These are phyloP conservation scores for Alouatta palliata DNA, from an alignment of 2,113 vertebrate species.

Conservation along the genomic window DNA sequence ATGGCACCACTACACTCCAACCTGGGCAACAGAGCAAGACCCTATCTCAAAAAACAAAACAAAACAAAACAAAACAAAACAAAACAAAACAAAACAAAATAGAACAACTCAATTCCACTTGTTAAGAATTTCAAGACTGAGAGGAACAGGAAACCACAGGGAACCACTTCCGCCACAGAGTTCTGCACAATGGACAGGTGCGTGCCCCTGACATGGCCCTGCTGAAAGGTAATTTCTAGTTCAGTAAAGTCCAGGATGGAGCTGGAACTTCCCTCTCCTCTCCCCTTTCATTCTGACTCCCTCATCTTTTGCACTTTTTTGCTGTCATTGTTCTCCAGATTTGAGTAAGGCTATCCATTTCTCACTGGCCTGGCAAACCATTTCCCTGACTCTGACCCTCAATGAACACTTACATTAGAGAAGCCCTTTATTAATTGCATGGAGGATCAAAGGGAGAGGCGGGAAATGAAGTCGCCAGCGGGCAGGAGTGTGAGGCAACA, in stretches of 20 bases:
- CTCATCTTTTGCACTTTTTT: neutral
- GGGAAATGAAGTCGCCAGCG: too few relatives aligned
- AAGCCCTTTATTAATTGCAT: neutral
- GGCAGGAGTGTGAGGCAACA: neutral
- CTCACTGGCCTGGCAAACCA: rapidly evolving
- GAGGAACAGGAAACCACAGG: neutral
- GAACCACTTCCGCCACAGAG: neutral
- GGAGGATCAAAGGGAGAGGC: neutral
- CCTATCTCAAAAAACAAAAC: too few relatives aligned
- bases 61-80: too few relatives aligned
- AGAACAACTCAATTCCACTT: too few relatives aligned
- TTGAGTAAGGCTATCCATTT: neutral
- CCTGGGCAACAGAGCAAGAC: too few relatives aligned
- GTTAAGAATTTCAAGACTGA: neutral
- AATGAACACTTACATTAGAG: too few relatives aligned
- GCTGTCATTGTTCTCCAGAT: neutral
- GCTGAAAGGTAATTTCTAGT: too few relatives aligned
- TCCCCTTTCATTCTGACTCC: neutral
- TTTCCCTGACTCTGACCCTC: neutral
- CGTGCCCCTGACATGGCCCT: neutral
- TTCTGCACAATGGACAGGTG: too few relatives aligned
- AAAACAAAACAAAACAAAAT: too few relatives aligned
- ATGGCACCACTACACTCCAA: too few relatives aligned
- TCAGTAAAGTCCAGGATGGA: neutral
- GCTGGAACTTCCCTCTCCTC: neutral